These are phyloP conservation scores for Lycopodina hypogea DNA, from an alignment of 37 sponge, comb jelly and placozoan genomes.

Conservation along the genomic window DNA sequence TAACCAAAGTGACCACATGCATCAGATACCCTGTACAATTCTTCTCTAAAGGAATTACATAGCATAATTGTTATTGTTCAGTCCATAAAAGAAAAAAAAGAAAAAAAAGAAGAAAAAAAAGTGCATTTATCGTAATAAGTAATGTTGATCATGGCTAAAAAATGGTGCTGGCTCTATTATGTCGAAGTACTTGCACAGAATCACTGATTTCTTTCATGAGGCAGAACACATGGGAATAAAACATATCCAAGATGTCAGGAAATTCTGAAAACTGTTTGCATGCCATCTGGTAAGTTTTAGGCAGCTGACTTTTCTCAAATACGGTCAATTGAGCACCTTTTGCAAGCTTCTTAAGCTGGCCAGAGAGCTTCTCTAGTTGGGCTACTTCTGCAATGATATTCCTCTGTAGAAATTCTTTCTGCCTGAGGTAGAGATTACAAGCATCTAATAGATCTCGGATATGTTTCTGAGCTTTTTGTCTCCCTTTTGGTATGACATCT, in stretches of 20 bases:
- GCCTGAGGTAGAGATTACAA: conserved; percentile 31
- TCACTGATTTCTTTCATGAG: conserved; percentile 31
- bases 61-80: too few species aligned
- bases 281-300: not conserved
- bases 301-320: conserved; percentile 24
- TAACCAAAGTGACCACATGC: too few species aligned
- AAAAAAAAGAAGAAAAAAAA: too few species aligned
- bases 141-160: too few species aligned
- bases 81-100: too few species aligned
- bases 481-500: conserved; percentile 21
- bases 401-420: conserved; percentile 32
- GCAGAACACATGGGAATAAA: conserved; percentile 23
- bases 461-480: conserved; percentile 42
- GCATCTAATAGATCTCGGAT: conserved; percentile 39
- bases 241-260: conserved; percentile 25
- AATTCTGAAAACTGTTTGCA: conserved; percentile 26
- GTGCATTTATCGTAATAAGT: too few species aligned
- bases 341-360: conserved; percentile 7
- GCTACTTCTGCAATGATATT: conserved; percentile 3
- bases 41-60: too few species aligned
- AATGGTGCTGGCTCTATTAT: too few species aligned
- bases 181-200: conserved; percentile 23
- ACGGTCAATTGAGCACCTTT: conserved; percentile 12
- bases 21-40: too few species aligned
- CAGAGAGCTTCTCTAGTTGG: conserved; percentile 1